Evolutionary conservation across 2,797 vertebrate genomes (phyloP).

Genomic region (Spinus olivaceus): DNA sequence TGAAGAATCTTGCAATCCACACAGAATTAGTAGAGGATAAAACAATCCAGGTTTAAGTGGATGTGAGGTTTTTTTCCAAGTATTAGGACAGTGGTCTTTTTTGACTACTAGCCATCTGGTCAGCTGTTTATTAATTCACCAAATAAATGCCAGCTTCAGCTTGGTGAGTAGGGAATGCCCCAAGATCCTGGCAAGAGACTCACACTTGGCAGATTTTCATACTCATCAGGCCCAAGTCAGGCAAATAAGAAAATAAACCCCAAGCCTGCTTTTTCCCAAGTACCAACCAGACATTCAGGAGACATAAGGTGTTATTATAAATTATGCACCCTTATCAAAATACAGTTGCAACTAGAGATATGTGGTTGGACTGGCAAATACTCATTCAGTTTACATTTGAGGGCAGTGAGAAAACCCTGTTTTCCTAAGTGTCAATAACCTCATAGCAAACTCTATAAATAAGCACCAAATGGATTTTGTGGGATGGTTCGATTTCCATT

Average conservation of each 20-base stretch:
- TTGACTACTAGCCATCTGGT: neutral
- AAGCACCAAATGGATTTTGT: conserved; percentile 44
- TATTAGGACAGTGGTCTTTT: neutral
- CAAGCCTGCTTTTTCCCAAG: neutral
- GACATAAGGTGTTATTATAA: neutral
- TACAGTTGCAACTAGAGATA: neutral
- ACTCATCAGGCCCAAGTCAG: neutral
- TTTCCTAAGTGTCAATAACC: conserved; percentile 13
- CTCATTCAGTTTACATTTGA: conserved; percentile 2
- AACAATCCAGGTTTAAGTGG: neutral
- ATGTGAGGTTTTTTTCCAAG: neutral
- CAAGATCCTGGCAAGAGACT: neutral
- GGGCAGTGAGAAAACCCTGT: neutral
- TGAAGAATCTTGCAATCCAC: neutral
- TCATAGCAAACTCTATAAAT: conserved; percentile 15
- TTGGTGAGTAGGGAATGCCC: neutral
- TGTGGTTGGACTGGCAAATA: neutral
- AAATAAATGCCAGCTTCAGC: neutral
- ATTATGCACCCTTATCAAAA: conserved; percentile 29
- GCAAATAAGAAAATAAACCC: conserved; percentile 4
- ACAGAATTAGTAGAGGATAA: neutral
- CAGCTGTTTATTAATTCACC: neutral
- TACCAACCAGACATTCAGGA: neutral
- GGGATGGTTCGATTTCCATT: conserved; percentile 38
- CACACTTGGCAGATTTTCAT: neutral